Base-by-base conservation (phyloP, 2,888 invertebrate species). In the Zaprionus bogoriensis region DNA sequence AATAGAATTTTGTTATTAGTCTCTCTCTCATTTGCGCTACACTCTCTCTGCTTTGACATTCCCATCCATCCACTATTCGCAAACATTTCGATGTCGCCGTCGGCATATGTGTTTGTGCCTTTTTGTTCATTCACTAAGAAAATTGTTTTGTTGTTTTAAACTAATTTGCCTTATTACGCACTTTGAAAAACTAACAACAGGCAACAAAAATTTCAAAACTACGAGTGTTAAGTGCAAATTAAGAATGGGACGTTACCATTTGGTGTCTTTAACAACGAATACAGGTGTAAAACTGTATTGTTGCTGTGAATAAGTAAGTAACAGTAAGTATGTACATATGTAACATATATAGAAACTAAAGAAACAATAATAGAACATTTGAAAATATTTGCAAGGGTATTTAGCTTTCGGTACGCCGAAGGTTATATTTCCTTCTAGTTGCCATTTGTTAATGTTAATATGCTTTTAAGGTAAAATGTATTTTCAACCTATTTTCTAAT, bases 81-180 rank as follows among this genome's bases (percentile, higher is more conserved):
- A 41, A 60, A 58, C 54, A 66, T 59, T 75, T 78, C 52, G 65
- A 65, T 80, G 70, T 59, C 67, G 75, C 51, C 55, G 66, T 84
- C 70, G 74, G 70, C 48, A 67, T 67, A 46, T 67, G 60, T 64
- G 63, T 72, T 65, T 72, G 72, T 69, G 77, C 61, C 74, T 74
- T 74, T 83, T 76, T 61, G 77, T 64, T 68, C 73, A 71, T 51
- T 74, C 67, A 54, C 76, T 71, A 70, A 71, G 72, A 78, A 72
- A 72, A 65, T 54, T 79, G 64, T 68, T 83, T 84, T 74, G 63
- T 73, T 70, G 69, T 75, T 85, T 73, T 62, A 65, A 55, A 58
- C 74, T n/a, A n/a, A n/a, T 78, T 80, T 69, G 53, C 59, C 54
- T 73, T 52, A 79, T 66, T 63, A 74, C 58, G 74, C 58, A 60